phyloP scores from a whole-genome alignment of 1,140 invertebrate species.

The Neodiprion virginianus region DNA sequence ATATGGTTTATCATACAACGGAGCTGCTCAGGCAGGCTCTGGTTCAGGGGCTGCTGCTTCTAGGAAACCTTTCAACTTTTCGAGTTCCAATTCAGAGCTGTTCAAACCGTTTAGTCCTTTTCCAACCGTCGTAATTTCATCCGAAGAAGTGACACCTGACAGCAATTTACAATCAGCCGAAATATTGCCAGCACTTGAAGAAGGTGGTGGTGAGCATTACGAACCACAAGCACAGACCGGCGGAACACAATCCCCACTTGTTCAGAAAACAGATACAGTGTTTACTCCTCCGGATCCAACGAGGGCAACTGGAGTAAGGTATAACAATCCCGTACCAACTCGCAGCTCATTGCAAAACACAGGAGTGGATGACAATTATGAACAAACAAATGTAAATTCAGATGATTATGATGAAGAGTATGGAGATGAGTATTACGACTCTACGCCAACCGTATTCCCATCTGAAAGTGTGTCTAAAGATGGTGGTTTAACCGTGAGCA shows the following conservation, averaged over 20 bases:
- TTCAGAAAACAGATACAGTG: background rate
- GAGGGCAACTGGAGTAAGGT: background rate
- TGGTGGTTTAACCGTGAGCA: background rate
- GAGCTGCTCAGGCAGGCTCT: slow-evolving; percentile 81
- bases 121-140: background rate
- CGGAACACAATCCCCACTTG: background rate
- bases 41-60: slow-evolving; percentile 63
- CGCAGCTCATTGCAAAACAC: background rate
- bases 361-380: slow-evolving; percentile 39
- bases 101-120: slow-evolving; percentile 46
- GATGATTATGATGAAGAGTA: slow-evolving; percentile 65
- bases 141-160: slow-evolving; percentile 1
- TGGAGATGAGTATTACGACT: slow-evolving; percentile 54
- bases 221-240: background rate
- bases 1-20: slow-evolving; percentile 81
- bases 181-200: background rate
- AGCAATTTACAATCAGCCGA: background rate
- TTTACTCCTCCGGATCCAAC: background rate
- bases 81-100: slow-evolving; percentile 39
- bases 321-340: background rate
- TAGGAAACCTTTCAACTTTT: slow-evolving; percentile 54
- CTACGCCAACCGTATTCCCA: background rate
- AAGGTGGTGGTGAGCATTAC: background rate
- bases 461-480: slow-evolving; percentile 1
- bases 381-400: slow-evolving; percentile 58